phyloP scores from a whole-genome alignment of 2,888 invertebrate species.

The Strigamia maritima region DNA sequence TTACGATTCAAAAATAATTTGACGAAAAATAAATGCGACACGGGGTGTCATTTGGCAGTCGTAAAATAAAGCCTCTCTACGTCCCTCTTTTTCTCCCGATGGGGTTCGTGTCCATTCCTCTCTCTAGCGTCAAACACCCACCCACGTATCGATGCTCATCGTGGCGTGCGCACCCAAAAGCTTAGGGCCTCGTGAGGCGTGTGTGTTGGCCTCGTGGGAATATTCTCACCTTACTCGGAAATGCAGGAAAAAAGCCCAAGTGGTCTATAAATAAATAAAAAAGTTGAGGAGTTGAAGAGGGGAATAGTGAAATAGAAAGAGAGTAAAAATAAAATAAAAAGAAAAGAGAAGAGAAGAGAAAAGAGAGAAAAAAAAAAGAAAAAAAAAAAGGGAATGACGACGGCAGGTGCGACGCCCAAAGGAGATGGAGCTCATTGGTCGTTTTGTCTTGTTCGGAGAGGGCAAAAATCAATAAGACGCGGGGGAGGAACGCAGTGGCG shows the following conservation, averaged over 20 bases:
- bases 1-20: conserved; percentile 34
- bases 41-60: background rate
- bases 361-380: background rate
- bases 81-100: background rate
- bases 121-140: background rate
- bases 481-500: conserved; percentile 33
- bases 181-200: conserved; percentile 13
- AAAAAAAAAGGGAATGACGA: conserved; percentile 6
- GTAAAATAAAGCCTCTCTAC: background rate
- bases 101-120: conserved; percentile 17
- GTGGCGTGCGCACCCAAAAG: conserved; percentile 10
- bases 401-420: conserved; percentile 29
- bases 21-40: conserved; percentile 10
- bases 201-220: conserved; percentile 27
- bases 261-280: conserved; percentile 29
- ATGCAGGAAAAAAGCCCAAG: conserved; percentile 16
- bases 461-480: conserved; percentile 27
- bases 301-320: background rate
- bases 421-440: conserved; percentile 23
- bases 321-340: background rate
- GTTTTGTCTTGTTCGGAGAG: conserved; percentile 27
- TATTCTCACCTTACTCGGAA: conserved; percentile 21
- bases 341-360: background rate
- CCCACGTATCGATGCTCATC: background rate
- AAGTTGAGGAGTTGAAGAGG: conserved; percentile 11